These are phyloP conservation scores for Pungitius pungitius DNA, from an alignment of 2,113 vertebrate species.

Conservation along the genomic window DNA sequence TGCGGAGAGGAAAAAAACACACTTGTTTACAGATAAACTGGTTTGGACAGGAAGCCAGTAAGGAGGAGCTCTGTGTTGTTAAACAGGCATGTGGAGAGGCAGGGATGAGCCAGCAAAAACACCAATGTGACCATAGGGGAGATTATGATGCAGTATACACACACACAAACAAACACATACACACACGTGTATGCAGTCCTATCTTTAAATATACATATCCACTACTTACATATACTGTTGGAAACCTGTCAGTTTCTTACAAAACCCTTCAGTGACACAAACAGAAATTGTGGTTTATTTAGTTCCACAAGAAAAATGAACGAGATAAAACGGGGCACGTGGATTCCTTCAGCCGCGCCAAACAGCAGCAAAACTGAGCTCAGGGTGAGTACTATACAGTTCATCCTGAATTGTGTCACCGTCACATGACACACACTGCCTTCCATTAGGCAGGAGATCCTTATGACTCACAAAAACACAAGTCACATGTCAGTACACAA, in stretches of 20 bases:
- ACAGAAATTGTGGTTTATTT: conserved; percentile 38
- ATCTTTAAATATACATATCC: conserved; percentile 36
- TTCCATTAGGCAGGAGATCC: conserved; percentile 81
- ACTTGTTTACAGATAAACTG: conserved; percentile 84
- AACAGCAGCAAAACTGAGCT: conserved; percentile 62
- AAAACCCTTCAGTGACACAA: conserved; percentile 11
- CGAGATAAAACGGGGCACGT: conserved; percentile 44
- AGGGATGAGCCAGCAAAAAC: conserved; percentile 80
- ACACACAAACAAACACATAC: background rate
- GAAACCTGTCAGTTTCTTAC: background rate
- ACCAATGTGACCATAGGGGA: conserved; percentile 68
- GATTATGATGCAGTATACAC: conserved; percentile 51
- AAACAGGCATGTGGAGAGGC: conserved; percentile 80
- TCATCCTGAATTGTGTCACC: conserved; percentile 76
- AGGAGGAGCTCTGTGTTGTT: conserved; percentile 81
- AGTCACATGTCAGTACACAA: conserved; percentile 83
- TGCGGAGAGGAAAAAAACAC: conserved; percentile 75
- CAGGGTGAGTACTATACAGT: conserved; percentile 70
- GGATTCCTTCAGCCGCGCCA: conserved; percentile 45
- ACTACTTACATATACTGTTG: conserved; percentile 15
- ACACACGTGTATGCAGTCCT: background rate
- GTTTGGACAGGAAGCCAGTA: conserved; percentile 82
- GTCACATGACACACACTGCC: conserved; percentile 80
- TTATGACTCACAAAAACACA: conserved; percentile 82
- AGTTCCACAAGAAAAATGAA: conserved; percentile 47